Evolutionary conservation across 2,797 vertebrate species (phyloP), one percentile per base, ranked within the genome.

Genomic region (Nannoperca australis): DNA sequence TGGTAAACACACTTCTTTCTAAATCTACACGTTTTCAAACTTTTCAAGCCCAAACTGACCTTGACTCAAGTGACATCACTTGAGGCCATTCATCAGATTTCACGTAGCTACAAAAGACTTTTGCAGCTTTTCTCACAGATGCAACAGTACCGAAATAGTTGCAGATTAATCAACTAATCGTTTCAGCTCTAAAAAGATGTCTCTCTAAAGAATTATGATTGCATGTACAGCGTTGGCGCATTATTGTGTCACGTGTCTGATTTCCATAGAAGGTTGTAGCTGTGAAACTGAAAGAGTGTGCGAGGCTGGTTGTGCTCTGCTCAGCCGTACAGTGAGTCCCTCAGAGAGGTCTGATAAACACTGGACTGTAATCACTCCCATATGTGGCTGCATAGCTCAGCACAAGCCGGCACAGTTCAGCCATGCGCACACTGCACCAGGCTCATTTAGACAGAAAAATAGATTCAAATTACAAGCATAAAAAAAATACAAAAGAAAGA

Each of bases 371-470:
- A 94, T 94, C 83, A 86, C 92, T 94, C 89, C 93, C 94, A 94
- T 92, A 93, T 94, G 94, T 91, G 91, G 89, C 88, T 84, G 90
- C 90, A 91, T 92, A 93, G 87, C 87, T 92, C 90, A 75, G 85
- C 86, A 76, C 78, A 79, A 77, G 34, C 70, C 85, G 54, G 70
- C 83, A 40, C 83, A 82, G 88, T 85, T 79, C 79, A 76, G 83
- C 74, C 86, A 68, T 86, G 87, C 58, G 70, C 84, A 91, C 92
- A 90, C 87, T 74, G 80, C 85, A 86, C 77, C 82, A 73, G 79
- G 78, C 86, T 94, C 83, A 82, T 94, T 93, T 87, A 84, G 85
- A 78, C 89, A 83, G 85, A 91, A 90, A 93, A 91, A 94, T 85
- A 82, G 86, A 88, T 83, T 90, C 86, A 85, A 94, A 91, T 92